Base-by-base conservation (phyloP, 2,113 vertebrate genomes). In the Erinaceus europaeus region DNA sequence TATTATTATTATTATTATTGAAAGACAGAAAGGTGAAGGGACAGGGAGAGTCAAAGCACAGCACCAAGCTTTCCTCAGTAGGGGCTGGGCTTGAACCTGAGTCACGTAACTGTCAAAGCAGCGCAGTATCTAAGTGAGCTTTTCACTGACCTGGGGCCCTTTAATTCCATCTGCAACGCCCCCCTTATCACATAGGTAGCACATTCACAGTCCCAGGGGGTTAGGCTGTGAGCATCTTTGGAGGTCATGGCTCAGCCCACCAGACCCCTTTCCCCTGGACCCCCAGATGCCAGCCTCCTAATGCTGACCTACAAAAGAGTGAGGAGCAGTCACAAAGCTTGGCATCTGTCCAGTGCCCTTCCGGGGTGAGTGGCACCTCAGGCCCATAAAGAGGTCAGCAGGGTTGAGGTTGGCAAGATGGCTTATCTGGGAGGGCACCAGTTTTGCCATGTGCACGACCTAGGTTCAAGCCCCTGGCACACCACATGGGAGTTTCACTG, bases 211-310 rank as follows among this genome's bases (percentile, higher is more conserved):
- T 20, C 4, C 7, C 42, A n/a, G 79, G 21, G 50, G 32, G 23
- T 59, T 12, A 29, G 50, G 36, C 10, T 1, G 0, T 17, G 18
- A 67, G 17, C 6, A 0, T 69, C 34, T 46, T 8, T 1, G 15
- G 73, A 29, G 34, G 46, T 29, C 53, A 6, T 15, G n/a, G 12
- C 8, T 8, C 32, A 57, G 86, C 62, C 42, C 42, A 11, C 4
- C 4, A 10, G 23, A 12, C 23, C 20, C 36, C 8, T 25, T 42
- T 27, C 14, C 53, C 11, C 32, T n/a, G 59, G 38, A 52, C 64
- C 7, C 40, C 57, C 21, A 17, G 13, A 9, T 14, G 10, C 34
- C 65, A 29, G 2, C 27, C 0, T 1, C 32, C 50, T 40, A 27
- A 20, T 5, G 6, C 9, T 7, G 5, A n/a, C 71, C 55, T 23